Conservation (phyloP, 2,888 invertebrate genomes). For the Pseudococcus jackbeardsleyi region DNA sequence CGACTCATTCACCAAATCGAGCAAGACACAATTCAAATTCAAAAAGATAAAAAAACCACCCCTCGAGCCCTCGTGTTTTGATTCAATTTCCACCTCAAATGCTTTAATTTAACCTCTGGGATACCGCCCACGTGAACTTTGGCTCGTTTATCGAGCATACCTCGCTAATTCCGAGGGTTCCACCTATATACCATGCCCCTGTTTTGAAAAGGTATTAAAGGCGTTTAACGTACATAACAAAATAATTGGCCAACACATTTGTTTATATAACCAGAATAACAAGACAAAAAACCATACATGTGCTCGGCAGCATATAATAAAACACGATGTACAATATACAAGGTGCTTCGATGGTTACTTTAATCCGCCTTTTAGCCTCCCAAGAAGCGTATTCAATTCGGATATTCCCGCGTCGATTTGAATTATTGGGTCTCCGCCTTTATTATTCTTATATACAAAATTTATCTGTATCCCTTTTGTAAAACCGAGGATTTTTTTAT, state of each 20-base stretch:
- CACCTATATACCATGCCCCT: neutral
- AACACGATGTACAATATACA: conserved; percentile 24
- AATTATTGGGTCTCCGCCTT: conserved; percentile 63
- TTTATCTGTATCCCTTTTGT: conserved; percentile 46
- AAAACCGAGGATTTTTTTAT: conserved; percentile 19
- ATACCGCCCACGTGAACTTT: neutral
- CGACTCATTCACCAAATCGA: too few relatives aligned
- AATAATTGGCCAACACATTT: conserved; percentile 18
- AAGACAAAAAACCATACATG: neutral
- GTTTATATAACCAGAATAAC: conserved; percentile 21
- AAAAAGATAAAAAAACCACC: neutral
- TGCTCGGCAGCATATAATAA: conserved; percentile 13
- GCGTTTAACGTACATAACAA: conserved; percentile 29
- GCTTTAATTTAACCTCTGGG: neutral
- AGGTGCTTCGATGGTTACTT: conserved; percentile 57
- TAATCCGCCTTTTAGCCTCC: conserved; percentile 63
- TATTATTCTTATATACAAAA: conserved; percentile 59
- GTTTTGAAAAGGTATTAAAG: conserved; percentile 41
- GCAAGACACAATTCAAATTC: neutral
- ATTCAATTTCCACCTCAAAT: neutral
- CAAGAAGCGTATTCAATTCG: conserved; percentile 58
- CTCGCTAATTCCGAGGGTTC: neutral
- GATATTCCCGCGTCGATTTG: conserved; percentile 57
- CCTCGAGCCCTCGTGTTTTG: neutral
- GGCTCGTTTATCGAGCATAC: neutral